Evolutionary conservation across 1,140 invertebrate genomes (phyloP), one percentile per base, ranked within the genome.

Genomic region (Saccostrea cuccullata): DNA sequence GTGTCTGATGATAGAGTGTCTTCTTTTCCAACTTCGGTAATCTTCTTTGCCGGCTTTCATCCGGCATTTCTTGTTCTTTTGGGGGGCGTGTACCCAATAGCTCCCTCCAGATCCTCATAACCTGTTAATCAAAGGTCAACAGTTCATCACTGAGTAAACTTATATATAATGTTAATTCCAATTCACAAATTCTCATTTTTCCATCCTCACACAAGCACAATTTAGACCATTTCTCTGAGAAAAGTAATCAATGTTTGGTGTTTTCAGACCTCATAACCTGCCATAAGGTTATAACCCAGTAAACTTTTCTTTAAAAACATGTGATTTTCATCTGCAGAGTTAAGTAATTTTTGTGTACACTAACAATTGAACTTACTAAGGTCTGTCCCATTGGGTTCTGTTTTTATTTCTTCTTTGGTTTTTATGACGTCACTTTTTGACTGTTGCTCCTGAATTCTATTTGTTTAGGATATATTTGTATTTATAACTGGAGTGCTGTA

Each of bases 11-110:
- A 55, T 4, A 17, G 82, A 17, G 8, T 83, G 40, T 40, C 82
- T 40, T 85, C 55, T 85, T 23, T 85, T 88, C 83, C 89, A 94
- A 94, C 83, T 92, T 91, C 89, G 93, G 91, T 85, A 94, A 85
- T 82, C 93, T 85, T 23, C 93, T 85, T 84, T 91, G 90, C 15
- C 93, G 83, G 11, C 93, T 90, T 90, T 93, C 93, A 87, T 93
- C 91, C 87, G 93, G 93, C 82, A 93, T 92, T 0, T 89, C 84
- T 89, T 92, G 91, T 20, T 92, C 92, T n/a, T 73, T 90, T 40
- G 91, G 90, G 8, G 90, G 86, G 86, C 1, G 92, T 88, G 40
- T 90, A 92, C 13, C 93, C 93, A 70, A 89, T 89, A 12, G 93
- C 94, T 58, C 94, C 93, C 86, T 92, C 91, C 60, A 91, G 56